Percentiles rank a stretch among this genome's conserved stretches.
Conservation (phyloP, 2,888 invertebrate species). For the Coecobrya sp. region DNA sequence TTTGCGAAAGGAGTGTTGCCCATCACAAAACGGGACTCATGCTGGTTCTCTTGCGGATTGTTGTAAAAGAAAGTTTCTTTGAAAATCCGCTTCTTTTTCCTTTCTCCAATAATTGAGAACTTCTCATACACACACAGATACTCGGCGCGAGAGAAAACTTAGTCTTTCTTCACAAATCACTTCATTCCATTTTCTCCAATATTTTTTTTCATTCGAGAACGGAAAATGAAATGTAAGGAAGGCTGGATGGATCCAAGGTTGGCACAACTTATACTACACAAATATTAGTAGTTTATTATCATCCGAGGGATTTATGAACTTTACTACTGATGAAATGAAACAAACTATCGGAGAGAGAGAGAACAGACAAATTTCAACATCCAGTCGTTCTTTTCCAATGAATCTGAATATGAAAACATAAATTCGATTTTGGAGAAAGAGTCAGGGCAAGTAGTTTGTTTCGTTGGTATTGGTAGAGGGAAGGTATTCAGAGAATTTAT, state of each 20-base stretch:
- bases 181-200: slow-evolving; percentile 69
- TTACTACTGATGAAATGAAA: slow-evolving; percentile 42
- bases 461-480: background rate
- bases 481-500: background rate
- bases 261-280: slow-evolving; percentile 24
- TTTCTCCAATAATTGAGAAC: slow-evolving; percentile 69
- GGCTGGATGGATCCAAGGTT: background rate
- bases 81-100: slow-evolving; percentile 63
- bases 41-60: slow-evolving; percentile 65
- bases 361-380: slow-evolving; percentile 9
- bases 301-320: slow-evolving; percentile 73
- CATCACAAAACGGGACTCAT: slow-evolving; percentile 54
- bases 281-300: slow-evolving; percentile 68
- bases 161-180: slow-evolving; percentile 72
- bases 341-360: slow-evolving; percentile 28
- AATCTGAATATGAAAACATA: slow-evolving; percentile 33
- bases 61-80: slow-evolving; percentile 70
- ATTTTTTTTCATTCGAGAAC: slow-evolving; percentile 51
- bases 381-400: slow-evolving; percentile 9
- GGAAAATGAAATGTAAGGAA: slow-evolving; percentile 53
- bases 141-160: slow-evolving; percentile 34
- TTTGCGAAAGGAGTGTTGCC: too few species aligned
- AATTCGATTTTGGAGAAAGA: slow-evolving; percentile 9
- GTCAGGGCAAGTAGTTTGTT: background rate
- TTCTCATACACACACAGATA: slow-evolving; percentile 52